Evolutionary conservation across 2,888 invertebrate genomes (phyloP).

Genomic region (Limnephilus rhombicus): DNA sequence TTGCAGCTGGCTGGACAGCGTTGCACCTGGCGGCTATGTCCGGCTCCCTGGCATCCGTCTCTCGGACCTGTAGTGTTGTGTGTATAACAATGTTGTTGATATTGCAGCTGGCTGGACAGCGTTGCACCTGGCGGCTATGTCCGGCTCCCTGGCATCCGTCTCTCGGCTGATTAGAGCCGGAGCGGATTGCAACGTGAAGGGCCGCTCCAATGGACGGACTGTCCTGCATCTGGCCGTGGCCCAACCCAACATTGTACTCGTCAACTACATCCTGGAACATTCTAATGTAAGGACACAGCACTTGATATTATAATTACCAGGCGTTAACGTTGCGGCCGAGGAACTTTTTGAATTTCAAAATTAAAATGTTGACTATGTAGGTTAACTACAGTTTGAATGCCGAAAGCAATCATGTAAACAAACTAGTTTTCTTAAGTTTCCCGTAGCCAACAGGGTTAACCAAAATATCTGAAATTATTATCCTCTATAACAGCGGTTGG

Average conservation of each 20-base stretch:
- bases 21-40: constrained; percentile 59
- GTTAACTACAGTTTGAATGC: too few species aligned
- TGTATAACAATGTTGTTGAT: not conserved
- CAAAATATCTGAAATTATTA: too few species aligned
- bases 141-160: constrained; percentile 37
- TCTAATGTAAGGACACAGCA: constrained; percentile 34
- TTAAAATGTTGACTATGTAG: too few species aligned
- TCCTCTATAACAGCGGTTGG: too few species aligned
- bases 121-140: constrained; percentile 59
- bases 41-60: constrained; percentile 40
- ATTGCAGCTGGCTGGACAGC: constrained; percentile 60
- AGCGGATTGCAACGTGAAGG: constrained; percentile 51
- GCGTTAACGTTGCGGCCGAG: too few species aligned
- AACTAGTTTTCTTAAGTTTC: too few species aligned
- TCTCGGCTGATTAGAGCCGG: constrained; percentile 53
- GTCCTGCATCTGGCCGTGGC: constrained; percentile 60
- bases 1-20: constrained; percentile 59
- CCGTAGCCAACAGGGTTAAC: too few species aligned
- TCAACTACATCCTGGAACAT: constrained; percentile 53
- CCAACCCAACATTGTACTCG: constrained; percentile 34
- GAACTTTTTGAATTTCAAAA: too few species aligned
- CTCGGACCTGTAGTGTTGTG: not conserved
- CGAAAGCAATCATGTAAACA: too few species aligned
- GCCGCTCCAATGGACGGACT: constrained; percentile 52
- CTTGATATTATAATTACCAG: not conserved